Conservation (phyloP, 2,888 invertebrate genomes). For the Malthinus seriepunctatus region DNA sequence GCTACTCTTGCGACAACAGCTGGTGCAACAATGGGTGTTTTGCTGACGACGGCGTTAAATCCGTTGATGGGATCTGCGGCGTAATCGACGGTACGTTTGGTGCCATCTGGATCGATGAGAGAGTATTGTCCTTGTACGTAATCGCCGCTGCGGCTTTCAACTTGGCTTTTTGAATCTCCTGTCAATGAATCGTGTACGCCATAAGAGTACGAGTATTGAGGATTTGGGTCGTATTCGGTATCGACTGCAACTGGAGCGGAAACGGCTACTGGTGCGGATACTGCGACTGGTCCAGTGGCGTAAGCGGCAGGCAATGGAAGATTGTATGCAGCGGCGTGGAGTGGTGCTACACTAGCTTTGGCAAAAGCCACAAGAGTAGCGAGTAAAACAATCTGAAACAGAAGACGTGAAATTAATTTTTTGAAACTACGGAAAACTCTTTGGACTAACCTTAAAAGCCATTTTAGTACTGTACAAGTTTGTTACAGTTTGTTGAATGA, state of each 20-base stretch:
- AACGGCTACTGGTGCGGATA: conserved; percentile 20
- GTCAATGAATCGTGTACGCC: conserved; percentile 69
- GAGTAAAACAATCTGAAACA: conserved; percentile 40
- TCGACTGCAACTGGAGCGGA: conserved; percentile 47
- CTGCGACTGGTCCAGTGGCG: conserved; percentile 13
- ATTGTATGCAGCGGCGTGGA: conserved; percentile 24
- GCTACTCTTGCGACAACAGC: conserved; percentile 30
- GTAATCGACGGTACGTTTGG: conserved; percentile 66
- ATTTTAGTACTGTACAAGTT: conserved; percentile 23
- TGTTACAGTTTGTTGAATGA: conserved; percentile 27
- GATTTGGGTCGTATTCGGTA: conserved; percentile 64
- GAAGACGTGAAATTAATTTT: conserved; percentile 2
- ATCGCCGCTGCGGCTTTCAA: conserved; percentile 65
- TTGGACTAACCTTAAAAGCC: conserved; percentile 31
- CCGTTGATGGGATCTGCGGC: conserved; percentile 59
- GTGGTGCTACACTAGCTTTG: conserved; percentile 31
- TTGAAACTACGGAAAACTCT: background rate
- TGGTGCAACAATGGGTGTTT: conserved; percentile 52
- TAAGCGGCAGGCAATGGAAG: conserved; percentile 28
- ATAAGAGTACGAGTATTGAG: conserved; percentile 70
- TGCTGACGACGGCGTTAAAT: conserved; percentile 62
- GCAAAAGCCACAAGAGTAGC: conserved; percentile 40
- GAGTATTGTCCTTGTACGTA: conserved; percentile 65
- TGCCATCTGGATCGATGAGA: conserved; percentile 63
- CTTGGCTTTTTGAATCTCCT: conserved; percentile 61